Evolutionary conservation across 1,140 invertebrate genomes (phyloP), one percentile per base, ranked within the genome.

Genomic region (Paracyclopina nana): DNA sequence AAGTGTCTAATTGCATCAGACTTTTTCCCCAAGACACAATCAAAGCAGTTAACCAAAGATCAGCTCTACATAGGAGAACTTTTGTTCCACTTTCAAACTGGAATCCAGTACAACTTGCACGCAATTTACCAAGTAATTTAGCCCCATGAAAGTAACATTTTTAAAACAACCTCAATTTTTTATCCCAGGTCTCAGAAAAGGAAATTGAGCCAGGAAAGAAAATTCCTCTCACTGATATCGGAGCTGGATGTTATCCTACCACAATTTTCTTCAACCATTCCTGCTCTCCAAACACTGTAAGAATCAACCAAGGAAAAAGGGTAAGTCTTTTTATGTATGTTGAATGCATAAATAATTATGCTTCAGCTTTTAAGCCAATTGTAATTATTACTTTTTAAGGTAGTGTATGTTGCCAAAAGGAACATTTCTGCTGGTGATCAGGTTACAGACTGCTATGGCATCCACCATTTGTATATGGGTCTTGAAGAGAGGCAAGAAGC

Each of bases 371-470:
- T 42, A 42, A 18, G 6, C 8, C 24, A 18, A 12, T n/a, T 31
- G 30, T 31, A 31, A 9, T 9, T 31, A 31, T 45, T 45, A 14
- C 25, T 28, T 5, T 30, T 40, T 11, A 12, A 48, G 45, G 45
- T 48, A 5, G 16, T 29, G 16, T 11, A 28, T 22, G 16, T 26
- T 28, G n/a, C 45, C 20, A 48, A 48, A 48, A 24, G 45, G 14
- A 28, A 28, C 8, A 30, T 48, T 3, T 28, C 12, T 12, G 20
- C 45, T 12, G 45, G 45, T 16, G 45, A 48, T 16, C 24, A 48
- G 30, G 16, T 48, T 26, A 48, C 45, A 4, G 45, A 48, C 30
- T 48, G 45, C 45, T 48, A 48, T 31, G 45, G 45, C 12, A 27
- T 48, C 14, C 45, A 48, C 16, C 45, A 48, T 48, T 28, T 48